These are phyloP conservation scores for Phymastichus coffea DNA, from an alignment of 1,140 invertebrate genomes.

Conservation along the genomic window DNA sequence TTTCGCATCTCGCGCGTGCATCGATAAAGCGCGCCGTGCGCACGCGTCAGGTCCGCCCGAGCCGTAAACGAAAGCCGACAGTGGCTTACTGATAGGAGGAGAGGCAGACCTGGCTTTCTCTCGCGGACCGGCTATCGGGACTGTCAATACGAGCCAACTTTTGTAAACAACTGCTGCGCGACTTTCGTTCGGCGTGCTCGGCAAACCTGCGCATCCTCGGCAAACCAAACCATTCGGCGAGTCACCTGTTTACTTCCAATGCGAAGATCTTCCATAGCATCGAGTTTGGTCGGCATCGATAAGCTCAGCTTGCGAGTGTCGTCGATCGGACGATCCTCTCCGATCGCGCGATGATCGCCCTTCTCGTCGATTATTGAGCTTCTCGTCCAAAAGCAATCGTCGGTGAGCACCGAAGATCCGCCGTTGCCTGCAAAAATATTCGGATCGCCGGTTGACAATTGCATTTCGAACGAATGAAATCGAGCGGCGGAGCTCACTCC, in stretches of 20 bases:
- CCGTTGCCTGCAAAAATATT: background rate
- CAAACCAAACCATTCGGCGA: too few relatives aligned
- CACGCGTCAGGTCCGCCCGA: too few relatives aligned
- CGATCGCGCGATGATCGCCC: background rate
- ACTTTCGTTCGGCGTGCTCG: too few relatives aligned
- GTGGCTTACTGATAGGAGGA: too few relatives aligned
- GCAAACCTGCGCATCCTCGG: too few relatives aligned
- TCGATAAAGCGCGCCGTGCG: background rate
- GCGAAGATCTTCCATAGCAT: slow-evolving; percentile 46
- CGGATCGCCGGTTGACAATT: too few relatives aligned
- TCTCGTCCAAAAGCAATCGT: background rate
- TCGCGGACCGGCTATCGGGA: too few relatives aligned
- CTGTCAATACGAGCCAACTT: too few relatives aligned
- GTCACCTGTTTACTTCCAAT: slow-evolving; percentile 46
- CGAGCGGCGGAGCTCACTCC: too few relatives aligned
- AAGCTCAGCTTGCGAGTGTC: slow-evolving; percentile 31
- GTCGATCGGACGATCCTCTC: background rate
- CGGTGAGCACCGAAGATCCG: background rate
- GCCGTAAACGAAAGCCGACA: too few relatives aligned
- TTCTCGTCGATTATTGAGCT: background rate
- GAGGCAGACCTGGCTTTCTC: background rate
- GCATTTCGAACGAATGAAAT: too few relatives aligned
- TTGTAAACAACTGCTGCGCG: too few relatives aligned
- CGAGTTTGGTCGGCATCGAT: slow-evolving; percentile 48
- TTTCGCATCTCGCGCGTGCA: background rate